These are phyloP conservation scores for Oreochromis mossambicus DNA, from an alignment of 2,797 vertebrate species.

Conservation along the genomic window DNA sequence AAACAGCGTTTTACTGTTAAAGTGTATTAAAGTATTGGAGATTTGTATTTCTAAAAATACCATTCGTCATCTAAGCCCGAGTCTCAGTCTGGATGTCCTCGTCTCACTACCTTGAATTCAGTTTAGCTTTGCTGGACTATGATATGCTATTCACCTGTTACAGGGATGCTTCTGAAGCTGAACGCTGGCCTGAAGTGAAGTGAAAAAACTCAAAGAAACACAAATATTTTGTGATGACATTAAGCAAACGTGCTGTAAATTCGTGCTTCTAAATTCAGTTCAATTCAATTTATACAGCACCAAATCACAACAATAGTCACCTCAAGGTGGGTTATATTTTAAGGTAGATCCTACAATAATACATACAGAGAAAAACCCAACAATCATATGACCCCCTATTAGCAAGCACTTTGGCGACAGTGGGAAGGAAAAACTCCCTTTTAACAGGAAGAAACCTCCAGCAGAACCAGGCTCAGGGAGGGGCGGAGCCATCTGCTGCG, in stretches of 20 bases:
- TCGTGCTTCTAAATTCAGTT: background rate
- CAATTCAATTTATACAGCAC: accelerated
- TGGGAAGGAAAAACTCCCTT: accelerated
- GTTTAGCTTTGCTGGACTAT: background rate
- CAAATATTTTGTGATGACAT: background rate
- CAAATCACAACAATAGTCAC: background rate
- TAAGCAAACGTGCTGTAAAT: background rate
- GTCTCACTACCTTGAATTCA: background rate
- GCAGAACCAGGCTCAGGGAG: background rate
- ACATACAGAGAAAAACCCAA: accelerated
- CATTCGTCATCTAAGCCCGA: background rate
- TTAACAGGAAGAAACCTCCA: accelerated
- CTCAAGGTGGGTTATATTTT: background rate
- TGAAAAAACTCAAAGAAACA: background rate
- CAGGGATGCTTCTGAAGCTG: background rate
- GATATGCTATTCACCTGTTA: background rate
- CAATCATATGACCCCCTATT: background rate
- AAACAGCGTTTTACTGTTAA: background rate
- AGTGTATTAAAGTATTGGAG: background rate
- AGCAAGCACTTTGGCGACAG: background rate
- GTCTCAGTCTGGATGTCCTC: background rate
- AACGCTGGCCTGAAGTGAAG: background rate
- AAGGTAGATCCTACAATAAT: background rate
- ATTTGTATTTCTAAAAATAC: background rate
- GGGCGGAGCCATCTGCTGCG: accelerated